These are phyloP conservation scores for Porphyrio hochstetteri DNA, from an alignment of 2,113 vertebrate genomes.

Conservation along the genomic window DNA sequence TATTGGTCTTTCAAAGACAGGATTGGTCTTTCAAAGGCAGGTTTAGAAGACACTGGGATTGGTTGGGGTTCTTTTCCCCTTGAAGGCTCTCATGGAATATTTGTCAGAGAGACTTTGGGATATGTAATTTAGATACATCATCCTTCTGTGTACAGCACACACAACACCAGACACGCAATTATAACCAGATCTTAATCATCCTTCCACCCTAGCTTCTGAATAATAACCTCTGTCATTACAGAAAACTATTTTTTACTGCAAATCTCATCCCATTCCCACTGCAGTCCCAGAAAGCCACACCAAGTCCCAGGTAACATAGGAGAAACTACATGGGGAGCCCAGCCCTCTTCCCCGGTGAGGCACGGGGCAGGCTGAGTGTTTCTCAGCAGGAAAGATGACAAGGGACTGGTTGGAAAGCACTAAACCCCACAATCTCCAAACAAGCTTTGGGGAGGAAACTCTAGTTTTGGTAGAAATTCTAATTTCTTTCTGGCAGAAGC, in stretches of 20 bases:
- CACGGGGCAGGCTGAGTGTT: accelerated
- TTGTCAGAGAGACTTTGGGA: neutral
- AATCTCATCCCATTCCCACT: neutral
- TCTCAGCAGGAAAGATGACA: neutral
- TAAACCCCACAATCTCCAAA: neutral
- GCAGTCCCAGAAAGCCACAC: neutral
- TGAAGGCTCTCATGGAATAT: neutral
- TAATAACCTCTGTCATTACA: neutral
- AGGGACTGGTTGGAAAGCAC: neutral
- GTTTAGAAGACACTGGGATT: neutral
- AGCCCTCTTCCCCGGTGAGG: accelerated
- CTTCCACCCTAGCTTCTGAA: neutral
- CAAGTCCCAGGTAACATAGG: accelerated
- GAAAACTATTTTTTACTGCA: neutral
- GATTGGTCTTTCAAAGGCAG: too few species aligned
- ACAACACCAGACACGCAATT: neutral
- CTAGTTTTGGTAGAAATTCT: neutral
- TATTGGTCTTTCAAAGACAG: too few species aligned
- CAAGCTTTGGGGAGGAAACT: neutral
- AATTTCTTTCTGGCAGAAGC: neutral
- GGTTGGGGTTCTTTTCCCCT: neutral
- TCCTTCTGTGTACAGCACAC: neutral
- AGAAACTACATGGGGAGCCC: accelerated
- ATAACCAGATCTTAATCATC: neutral
- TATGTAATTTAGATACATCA: neutral